Evolutionary conservation across 92 coral and sea anemone species (phyloP).

Genomic region (Metridium senile): DNA sequence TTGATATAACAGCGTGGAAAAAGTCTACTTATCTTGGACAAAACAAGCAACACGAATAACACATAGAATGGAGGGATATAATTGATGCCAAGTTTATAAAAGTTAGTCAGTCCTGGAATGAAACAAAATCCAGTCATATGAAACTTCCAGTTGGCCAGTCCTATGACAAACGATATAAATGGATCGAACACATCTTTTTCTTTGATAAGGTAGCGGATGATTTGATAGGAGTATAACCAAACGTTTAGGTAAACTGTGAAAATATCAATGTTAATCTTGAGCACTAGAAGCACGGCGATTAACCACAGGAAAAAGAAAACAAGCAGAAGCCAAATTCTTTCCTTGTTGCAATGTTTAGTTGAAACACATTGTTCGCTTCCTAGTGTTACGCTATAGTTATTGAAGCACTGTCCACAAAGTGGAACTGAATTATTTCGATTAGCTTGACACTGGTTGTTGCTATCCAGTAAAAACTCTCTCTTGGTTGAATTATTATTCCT

Average conservation of each 20-base stretch:
- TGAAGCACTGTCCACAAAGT: conserved; percentile 75
- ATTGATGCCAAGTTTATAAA: conserved; percentile 70
- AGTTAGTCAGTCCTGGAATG: conserved; percentile 64
- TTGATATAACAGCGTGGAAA: conserved; percentile 80
- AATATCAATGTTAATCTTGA: conserved; percentile 74
- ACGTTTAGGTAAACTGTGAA: conserved; percentile 81
- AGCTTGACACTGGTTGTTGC: conserved; percentile 39
- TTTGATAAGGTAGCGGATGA: conserved; percentile 55
- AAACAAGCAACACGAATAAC: conserved; percentile 53
- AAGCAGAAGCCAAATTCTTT: conserved; percentile 65
- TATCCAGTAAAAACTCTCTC: conserved; percentile 24
- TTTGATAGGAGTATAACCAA: conserved; percentile 90
- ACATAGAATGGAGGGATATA: conserved; percentile 74
- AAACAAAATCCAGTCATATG: conserved; percentile 57
- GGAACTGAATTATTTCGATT: conserved; percentile 55
- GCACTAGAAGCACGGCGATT: conserved; percentile 61
- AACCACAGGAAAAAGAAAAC: conserved; percentile 43
- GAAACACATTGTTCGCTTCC: conserved; percentile 62
- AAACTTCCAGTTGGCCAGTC: conserved; percentile 69
- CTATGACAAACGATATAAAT: conserved; percentile 67
- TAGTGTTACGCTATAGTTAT: conserved; percentile 54
- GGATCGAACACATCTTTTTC: conserved; percentile 64
- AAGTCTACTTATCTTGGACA: conserved; percentile 61
- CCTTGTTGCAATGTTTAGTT: conserved; percentile 33
- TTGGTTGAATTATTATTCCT: background rate